Evolutionary conservation across 2,797 vertebrate genomes (phyloP).

Genomic region (Buphagus erythrorhynchus): DNA sequence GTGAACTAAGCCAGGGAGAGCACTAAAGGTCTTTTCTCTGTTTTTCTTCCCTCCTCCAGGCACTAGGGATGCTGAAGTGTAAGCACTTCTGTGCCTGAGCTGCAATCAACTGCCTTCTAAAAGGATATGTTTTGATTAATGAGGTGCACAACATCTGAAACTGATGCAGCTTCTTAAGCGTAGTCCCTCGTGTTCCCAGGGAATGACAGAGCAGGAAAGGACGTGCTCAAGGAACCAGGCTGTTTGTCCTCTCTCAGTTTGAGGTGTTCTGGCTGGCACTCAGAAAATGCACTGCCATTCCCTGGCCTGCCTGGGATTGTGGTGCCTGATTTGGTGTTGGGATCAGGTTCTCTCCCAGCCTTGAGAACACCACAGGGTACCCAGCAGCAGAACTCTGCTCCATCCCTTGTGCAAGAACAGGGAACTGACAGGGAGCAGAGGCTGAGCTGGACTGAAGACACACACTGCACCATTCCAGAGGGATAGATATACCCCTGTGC

Average conservation of each 20-base stretch:
- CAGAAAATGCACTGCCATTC: not conserved
- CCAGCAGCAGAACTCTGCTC: not conserved
- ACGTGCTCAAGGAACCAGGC: not conserved
- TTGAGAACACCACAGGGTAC: not conserved
- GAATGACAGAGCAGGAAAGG: slow-evolving; percentile 50
- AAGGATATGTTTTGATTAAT: slow-evolving; percentile 58
- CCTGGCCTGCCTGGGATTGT: not conserved
- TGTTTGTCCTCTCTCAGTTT: not conserved
- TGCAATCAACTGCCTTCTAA: slow-evolving; percentile 54
- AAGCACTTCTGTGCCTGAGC: slow-evolving; percentile 34
- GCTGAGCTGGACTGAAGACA: not conserved
- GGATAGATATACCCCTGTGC: not conserved
- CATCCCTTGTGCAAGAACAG: not conserved
- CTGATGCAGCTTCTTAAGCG: slow-evolving; percentile 32
- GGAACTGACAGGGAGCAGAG: not conserved
- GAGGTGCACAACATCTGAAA: slow-evolving; percentile 45
- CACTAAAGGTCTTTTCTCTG: not conserved
- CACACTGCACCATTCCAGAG: not conserved
- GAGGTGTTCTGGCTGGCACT: not conserved
- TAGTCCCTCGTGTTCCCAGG: not conserved
- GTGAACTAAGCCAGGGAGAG: not conserved
- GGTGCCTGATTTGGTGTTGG: not conserved
- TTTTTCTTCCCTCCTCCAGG: not conserved
- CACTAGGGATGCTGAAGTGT: slow-evolving; percentile 9
- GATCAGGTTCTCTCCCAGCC: not conserved